Base-by-base conservation (phyloP, 30 jellyfish, hydroid and myxozoan genomes). In the Pelagia noctiluca region DNA sequence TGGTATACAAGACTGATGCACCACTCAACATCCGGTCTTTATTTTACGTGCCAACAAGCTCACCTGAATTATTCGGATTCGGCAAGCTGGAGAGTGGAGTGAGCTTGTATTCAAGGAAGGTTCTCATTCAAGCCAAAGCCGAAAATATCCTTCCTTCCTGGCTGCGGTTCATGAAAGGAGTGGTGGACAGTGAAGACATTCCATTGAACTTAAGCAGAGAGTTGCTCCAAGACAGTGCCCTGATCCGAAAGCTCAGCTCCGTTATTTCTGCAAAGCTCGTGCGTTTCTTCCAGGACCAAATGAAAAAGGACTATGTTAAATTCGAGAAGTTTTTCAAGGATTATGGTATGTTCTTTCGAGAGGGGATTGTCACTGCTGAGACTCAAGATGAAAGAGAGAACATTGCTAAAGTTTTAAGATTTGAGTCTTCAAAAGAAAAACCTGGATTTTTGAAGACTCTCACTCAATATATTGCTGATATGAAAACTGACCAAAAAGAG, bases 171-270 rank as follows among this genome's bases (percentile, higher is more conserved):
- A 63, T 94, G 78, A 91, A 95, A 54, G 99, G 99, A 1, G 96
- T 94, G 2, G 99, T 94, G 23, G 99, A 94, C 80, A 94, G 99
- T 50, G 99, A 94, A 76, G 99, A 94, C 36, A 87, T 94, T 1
- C 99, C 99, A 11, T 82, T 94, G 89, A 94, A 94, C 60, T 57
- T 94, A 64, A 94, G 99, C 78, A 84, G 99, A 13, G 99, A 94
- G 72, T 90, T 94, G n/a, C 66, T 94, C 25, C 99, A 94, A 72
- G 97, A 94, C 61, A 88, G 99, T 63, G 97, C 99, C 0, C 71
- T 94, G 30, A 82, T 94, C 3, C 91, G 67, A 60, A 94, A 94
- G 53, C 78, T 94, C 13, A 82, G 92, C 70, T 78, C 91, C 1
- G 97, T 94, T 21, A 52, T 94, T 10, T 86, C 89, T 5, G 69